Base-by-base conservation (phyloP, 2,113 vertebrate species). In the Mesocricetus auratus region DNA sequence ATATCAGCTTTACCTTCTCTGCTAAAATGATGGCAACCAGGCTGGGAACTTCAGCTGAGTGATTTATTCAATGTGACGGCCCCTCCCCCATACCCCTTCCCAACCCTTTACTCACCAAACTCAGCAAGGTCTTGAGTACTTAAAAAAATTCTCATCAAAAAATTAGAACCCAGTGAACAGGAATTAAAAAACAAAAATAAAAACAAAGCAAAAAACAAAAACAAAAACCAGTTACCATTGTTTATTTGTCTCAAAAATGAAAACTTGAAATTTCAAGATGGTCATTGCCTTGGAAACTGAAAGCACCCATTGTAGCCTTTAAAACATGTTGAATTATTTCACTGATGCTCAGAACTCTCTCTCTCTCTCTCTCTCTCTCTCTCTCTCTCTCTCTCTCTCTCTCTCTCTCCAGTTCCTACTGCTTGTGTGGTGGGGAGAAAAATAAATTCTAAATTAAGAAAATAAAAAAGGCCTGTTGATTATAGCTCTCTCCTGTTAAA, bases 1-100 rank as follows among this genome's bases (percentile, higher is more conserved):
- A 95, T 97, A 98, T 93, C 94, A 82, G 77, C 94, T 98, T 98
- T 97, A 92, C 97, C 94, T 97, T 97, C 92, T 86, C 74, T 95
- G 85, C 31, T 92, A 86, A 96, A 91, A 66, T 86, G 86, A 95
- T 96, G 50, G 85, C 93, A 96, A 89, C 86, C 91, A 94, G 47
- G 74, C 97, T 89, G 92, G 89, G 97, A 97, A 95, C 74, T 79
- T 36, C 7, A n/a, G 19, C 56, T 81, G 71, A 82, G 56, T 91
- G 85, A 94, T 81, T 97, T 98, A 91, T 96, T 97, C 75, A 93
- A 29, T 71, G 31, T 97, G 96, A 92, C 95, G 95, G 88, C 50
- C 71, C 29, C 29, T 50, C 95, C 97, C 77, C 74, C 22, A 6
- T 74, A 83, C 79, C 75, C 47, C 47, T 73, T 39, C 36, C 60